A percentile compares a stretch with the other conserved stretches of the same genome.
phyloP scores from a whole-genome alignment of 37 sponge, comb jelly and placozoan species.

The Diacarnus erythraeanus region DNA sequence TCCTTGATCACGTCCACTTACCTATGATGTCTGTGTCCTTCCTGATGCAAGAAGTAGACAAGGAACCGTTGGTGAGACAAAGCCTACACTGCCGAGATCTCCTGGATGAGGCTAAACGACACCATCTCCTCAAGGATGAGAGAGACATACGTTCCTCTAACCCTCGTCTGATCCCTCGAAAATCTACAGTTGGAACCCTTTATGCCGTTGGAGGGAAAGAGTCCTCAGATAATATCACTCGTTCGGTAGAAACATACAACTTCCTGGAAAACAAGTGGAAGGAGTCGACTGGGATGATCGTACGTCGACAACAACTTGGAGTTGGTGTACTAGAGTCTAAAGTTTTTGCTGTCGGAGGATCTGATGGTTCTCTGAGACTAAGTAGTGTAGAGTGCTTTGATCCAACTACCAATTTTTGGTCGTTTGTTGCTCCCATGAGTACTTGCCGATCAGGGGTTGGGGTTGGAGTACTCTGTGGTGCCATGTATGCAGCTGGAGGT shows the following conservation, averaged over 20 bases:
- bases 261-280: constrained; percentile 76
- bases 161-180: constrained; percentile 73
- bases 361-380: constrained; percentile 90
- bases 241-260: constrained; percentile 78
- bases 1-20: constrained; percentile 76
- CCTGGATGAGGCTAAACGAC: constrained; percentile 93
- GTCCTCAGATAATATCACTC: constrained; percentile 89
- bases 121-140: constrained; percentile 77
- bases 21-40: constrained; percentile 80
- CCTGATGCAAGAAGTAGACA: constrained; percentile 83
- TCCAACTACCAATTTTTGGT: constrained; percentile 79
- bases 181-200: constrained; percentile 78
- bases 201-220: constrained; percentile 95
- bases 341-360: constrained; percentile 96
- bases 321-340: constrained; percentile 82
- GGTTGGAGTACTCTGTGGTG: constrained; percentile 89
- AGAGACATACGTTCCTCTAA: constrained; percentile 44
- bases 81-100: constrained; percentile 79
- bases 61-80: constrained; percentile 57
- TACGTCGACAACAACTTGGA: constrained; percentile 90
- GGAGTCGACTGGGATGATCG: constrained; percentile 73
- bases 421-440: constrained; percentile 90
- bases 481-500: constrained; percentile 93
- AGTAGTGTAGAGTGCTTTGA: constrained; percentile 96
- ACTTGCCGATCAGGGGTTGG: constrained; percentile 94